Conservation (phyloP, 2,797 vertebrate species). For the Alauda arvensis region DNA sequence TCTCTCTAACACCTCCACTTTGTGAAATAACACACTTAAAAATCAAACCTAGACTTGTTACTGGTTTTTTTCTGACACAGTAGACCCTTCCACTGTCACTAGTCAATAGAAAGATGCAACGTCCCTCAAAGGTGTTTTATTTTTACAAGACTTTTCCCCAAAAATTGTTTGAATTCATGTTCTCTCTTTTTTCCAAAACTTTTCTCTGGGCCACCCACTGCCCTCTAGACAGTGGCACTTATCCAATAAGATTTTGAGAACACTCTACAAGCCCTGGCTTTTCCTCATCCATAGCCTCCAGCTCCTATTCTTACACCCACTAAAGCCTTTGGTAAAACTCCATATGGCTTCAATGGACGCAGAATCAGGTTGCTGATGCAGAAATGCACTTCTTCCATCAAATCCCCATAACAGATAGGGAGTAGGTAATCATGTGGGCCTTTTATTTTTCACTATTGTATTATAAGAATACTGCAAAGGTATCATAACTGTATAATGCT, state of each 20-base stretch:
- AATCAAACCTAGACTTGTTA: neutral
- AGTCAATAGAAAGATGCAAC: neutral
- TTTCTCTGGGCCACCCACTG: constrained; percentile 12
- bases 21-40: neutral
- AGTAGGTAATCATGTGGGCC: neutral
- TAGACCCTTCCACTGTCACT: neutral
- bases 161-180: neutral
- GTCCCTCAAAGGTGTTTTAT: neutral
- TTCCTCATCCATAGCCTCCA: neutral
- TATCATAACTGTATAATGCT: neutral
- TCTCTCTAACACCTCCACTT: neutral
- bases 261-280: constrained; percentile 7
- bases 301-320: neutral
- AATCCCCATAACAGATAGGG: neutral
- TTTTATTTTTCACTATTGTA: neutral
- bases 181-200: neutral
- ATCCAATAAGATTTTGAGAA: neutral
- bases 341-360: neutral
- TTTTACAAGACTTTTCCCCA: neutral
- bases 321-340: constrained; percentile 12
- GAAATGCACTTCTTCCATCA: neutral
- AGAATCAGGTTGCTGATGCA: constrained; percentile 2
- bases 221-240: neutral
- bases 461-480: constrained; percentile 7
- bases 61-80: neutral